Evolutionary conservation across 2,113 vertebrate genomes (phyloP).

Genomic region (Galeopterus variegatus): DNA sequence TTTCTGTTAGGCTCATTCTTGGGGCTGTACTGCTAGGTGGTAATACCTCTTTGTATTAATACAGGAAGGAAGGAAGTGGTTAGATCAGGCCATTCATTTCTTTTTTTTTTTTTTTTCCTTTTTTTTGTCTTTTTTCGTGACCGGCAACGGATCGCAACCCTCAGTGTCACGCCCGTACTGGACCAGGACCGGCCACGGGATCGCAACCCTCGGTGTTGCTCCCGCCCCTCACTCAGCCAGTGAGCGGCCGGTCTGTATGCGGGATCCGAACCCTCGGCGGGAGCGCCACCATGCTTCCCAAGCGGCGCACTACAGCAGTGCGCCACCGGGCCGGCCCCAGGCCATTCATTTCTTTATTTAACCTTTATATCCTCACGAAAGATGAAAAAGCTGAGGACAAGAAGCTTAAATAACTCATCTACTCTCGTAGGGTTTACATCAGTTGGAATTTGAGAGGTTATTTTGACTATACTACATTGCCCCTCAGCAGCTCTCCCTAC

Average conservation of each 20-base stretch:
- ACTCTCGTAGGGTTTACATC: background rate
- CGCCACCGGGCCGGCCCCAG: no score
- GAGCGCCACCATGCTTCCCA: no score
- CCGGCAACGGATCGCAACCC: no score
- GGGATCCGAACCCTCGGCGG: no score
- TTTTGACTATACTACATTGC: background rate
- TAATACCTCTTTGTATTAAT: constrained; percentile 61
- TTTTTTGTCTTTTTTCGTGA: no score
- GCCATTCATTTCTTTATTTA: constrained; percentile 76
- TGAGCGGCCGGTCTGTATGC: no score
- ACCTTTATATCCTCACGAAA: constrained; percentile 66
- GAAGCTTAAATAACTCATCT: constrained; percentile 44
- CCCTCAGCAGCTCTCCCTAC: background rate
- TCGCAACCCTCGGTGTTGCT: no score
- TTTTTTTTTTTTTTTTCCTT: no score
- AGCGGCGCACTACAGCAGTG: no score
- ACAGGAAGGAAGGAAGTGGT: constrained; percentile 72
- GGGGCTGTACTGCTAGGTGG: background rate
- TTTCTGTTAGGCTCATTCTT: background rate
- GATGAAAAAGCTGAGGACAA: background rate
- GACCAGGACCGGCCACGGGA: no score
- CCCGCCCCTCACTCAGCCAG: no score
- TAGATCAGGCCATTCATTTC: constrained; percentile 71
- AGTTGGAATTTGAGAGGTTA: constrained; percentile 38
- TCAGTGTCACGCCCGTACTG: no score